Evolutionary conservation across 2,888 invertebrate species (phyloP).

Genomic region (Pomacea canaliculata): DNA sequence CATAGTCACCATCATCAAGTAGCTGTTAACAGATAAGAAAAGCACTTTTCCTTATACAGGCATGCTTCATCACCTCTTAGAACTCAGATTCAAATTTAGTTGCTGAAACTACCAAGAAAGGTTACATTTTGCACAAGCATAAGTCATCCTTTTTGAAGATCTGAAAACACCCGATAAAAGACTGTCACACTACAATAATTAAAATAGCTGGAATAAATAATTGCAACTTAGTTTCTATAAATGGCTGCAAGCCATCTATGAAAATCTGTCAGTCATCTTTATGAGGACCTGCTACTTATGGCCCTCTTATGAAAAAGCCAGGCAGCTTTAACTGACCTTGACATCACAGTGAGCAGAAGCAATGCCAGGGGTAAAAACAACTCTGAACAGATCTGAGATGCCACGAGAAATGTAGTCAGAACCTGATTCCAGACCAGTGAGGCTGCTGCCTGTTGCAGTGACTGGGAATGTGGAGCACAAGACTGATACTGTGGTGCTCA

Average conservation of each 20-base stretch:
- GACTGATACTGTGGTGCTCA: slow-evolving; percentile 59
- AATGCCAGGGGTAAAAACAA: slow-evolving; percentile 59
- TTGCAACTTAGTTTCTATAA: too few species aligned
- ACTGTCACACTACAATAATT: too few species aligned
- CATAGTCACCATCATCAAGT: slow-evolving; percentile 67
- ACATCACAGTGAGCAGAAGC: slow-evolving; percentile 61
- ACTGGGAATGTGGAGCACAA: slow-evolving; percentile 61
- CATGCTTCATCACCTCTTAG: too few species aligned
- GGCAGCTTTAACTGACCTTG: slow-evolving; percentile 44
- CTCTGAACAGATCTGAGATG: slow-evolving; percentile 50
- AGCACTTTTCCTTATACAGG: not conserved
- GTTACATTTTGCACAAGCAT: too few species aligned
- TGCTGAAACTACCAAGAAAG: too few species aligned
- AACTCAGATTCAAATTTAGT: too few species aligned
- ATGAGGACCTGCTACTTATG: not conserved
- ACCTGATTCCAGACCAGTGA: slow-evolving; percentile 56
- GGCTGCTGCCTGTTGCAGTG: slow-evolving; percentile 63
- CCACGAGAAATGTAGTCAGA: slow-evolving; percentile 62
- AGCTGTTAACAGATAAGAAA: slow-evolving; percentile 49
- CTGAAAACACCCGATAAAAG: too few species aligned
- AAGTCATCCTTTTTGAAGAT: too few species aligned
- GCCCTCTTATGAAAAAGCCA: too few species aligned
- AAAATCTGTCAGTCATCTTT: not conserved
- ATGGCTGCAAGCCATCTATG: not conserved
- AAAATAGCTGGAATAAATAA: too few species aligned